These are phyloP conservation scores for Anhinga rufa DNA, from an alignment of 2,113 vertebrate genomes.

Conservation along the genomic window DNA sequence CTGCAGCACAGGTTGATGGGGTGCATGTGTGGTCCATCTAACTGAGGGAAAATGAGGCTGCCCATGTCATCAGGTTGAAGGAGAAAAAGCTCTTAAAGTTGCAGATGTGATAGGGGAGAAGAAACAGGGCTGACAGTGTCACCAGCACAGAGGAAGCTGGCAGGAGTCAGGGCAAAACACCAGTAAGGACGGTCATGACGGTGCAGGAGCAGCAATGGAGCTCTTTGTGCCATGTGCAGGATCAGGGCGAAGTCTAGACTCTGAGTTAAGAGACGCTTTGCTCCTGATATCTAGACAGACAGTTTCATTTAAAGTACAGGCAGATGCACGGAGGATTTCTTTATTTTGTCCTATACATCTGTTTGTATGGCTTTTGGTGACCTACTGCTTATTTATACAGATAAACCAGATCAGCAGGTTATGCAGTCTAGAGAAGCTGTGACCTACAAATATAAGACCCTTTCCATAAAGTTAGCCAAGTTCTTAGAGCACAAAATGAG, in stretches of 20 bases:
- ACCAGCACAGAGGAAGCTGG: not conserved
- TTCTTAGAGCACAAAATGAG: not conserved
- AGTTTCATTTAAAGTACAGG: not conserved
- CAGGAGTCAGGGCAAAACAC: not conserved
- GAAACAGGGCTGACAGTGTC: fast-evolving
- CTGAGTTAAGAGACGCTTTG: not conserved
- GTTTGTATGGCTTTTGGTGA: not conserved
- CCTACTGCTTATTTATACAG: not conserved
- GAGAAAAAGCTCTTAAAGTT: not conserved
- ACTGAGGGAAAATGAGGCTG: not conserved
- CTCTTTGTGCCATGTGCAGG: not conserved
- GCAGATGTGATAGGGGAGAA: not conserved
- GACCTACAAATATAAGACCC: not conserved
- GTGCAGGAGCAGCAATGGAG: fast-evolving
- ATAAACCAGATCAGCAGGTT: not conserved
- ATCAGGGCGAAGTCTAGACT: not conserved
- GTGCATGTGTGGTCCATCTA: fast-evolving
- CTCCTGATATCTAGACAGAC: not conserved
- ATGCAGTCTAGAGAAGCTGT: not conserved
- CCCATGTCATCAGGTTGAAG: not conserved
- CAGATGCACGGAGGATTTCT: not conserved
- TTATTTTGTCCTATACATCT: not conserved
- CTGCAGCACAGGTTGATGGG: not conserved
- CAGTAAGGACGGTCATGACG: too few relatives aligned
- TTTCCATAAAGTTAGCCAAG: not conserved